A percentile compares a stretch with the other conserved stretches of the same genome.
These are phyloP conservation scores for Serranus cabrilla DNA, from an alignment of 2,797 vertebrate genomes.

Conservation along the genomic window DNA sequence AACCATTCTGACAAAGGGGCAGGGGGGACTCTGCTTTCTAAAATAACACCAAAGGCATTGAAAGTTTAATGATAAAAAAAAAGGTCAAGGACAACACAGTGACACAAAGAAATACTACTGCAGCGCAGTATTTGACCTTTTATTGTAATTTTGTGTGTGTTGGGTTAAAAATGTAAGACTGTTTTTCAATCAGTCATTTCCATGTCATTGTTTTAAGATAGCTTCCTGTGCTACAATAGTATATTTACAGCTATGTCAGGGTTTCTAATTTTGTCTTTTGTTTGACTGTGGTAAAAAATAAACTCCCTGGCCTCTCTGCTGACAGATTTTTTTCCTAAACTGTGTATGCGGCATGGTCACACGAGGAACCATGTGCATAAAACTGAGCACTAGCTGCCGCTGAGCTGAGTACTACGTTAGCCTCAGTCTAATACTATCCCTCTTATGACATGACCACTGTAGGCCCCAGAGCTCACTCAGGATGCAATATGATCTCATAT, in stretches of 20 bases:
- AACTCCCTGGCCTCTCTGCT: background rate
- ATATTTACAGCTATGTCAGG: background rate
- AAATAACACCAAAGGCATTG: constrained; percentile 32
- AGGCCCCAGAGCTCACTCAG: constrained; percentile 5
- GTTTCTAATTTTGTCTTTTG: too few species aligned
- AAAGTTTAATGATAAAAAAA: constrained; percentile 31
- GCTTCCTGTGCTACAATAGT: background rate
- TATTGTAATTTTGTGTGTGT: background rate
- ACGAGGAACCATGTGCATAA: constrained; percentile 10
- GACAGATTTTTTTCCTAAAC: constrained; percentile 26
- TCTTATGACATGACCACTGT: background rate
- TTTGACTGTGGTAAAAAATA: constrained; percentile 5
- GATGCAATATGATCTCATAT: constrained; percentile 28
- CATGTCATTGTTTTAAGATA: constrained; percentile 14
- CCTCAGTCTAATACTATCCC: constrained; percentile 29
- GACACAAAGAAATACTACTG: background rate
- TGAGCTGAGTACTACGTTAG: constrained; percentile 36
- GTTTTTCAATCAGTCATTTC: constrained; percentile 10
- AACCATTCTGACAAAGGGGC: constrained; percentile 78
- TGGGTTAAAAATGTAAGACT: constrained; percentile 1
- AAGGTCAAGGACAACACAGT: constrained; percentile 27
- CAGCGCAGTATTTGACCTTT: background rate
- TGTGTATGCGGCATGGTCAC: constrained; percentile 19
- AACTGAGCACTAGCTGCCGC: constrained; percentile 14
- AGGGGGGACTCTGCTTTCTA: constrained; percentile 43